These are phyloP conservation scores for Chaetoderma sp. DNA, from an alignment of 2,888 invertebrate genomes.

Conservation along the genomic window DNA sequence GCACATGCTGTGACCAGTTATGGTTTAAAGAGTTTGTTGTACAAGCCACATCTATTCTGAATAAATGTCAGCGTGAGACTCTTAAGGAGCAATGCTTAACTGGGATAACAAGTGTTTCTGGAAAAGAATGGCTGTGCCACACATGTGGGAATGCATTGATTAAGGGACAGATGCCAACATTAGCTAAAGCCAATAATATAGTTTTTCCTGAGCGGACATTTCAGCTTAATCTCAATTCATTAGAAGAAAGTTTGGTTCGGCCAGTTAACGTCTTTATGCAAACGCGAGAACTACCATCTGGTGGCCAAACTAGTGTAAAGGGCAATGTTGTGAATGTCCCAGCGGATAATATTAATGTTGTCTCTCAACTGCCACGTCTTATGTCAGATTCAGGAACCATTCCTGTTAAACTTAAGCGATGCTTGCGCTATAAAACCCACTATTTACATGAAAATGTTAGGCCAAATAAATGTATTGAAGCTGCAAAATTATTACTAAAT, in stretches of 20 bases:
- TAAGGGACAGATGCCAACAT: no score
- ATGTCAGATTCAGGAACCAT: not conserved
- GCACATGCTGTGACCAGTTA: no score
- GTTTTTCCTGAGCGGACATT: constrained; percentile 26
- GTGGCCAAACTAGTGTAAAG: not conserved
- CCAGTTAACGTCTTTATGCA: constrained; percentile 64
- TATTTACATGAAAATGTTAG: constrained; percentile 30
- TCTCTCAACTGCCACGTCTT: not conserved
- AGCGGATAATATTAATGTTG: not conserved
- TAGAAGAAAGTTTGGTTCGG: constrained; percentile 64
- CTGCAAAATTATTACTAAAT: no score
- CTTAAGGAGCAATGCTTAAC: no score
- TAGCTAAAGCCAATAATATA: constrained; percentile 25
- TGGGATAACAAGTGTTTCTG: no score
- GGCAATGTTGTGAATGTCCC: not conserved
- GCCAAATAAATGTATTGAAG: constrained; percentile 24
- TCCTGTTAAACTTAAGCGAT: not conserved
- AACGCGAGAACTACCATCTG: constrained; percentile 43
- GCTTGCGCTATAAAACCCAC: constrained; percentile 32
- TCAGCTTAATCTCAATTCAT: constrained; percentile 31
- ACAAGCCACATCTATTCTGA: no score
- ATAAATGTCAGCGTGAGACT: no score
- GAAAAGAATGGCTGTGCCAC: no score
- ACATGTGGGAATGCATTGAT: no score
- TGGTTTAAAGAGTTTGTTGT: no score